Evolutionary conservation across 2,113 vertebrate species (phyloP), one percentile per base, ranked within the genome.

Genomic region (Melanocharis versteri): DNA sequence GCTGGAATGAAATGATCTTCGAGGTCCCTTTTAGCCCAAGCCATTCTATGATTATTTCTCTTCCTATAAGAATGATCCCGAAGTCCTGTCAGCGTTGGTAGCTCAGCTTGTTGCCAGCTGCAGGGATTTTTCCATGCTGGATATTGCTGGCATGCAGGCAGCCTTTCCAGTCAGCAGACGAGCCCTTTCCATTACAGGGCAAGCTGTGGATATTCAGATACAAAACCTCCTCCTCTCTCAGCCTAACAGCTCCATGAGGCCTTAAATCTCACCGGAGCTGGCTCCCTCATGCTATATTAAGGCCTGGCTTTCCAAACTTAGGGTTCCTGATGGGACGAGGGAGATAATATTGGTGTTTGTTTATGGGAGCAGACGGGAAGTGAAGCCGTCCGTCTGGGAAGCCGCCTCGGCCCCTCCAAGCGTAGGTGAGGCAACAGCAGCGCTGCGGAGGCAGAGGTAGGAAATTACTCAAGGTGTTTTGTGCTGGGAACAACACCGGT

Each of bases 21-120:
- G 1, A 62, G 35, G 15, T 70, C 8, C 18, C 42, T 37, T 83
- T 66, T 30, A 68, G 18, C 26, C 18, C 40, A 83, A 42, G 48
- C 35, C 40, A 20, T 23, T 69, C 31, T 37, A 4, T 48, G 18
- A 62, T 47, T 62, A 61, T 64, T 82, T 56, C 28, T 62, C 22
- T 56, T 3, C 0, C 50, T 72, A 17, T n/a, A 66, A 61, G 58
- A 73, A 15, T 2, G 3, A 62, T 19, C 15, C 30, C 27, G 26
- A 3, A 1, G 1, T 39, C 17, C 8, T 10, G 23, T 19, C 7
- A 2, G 9, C 28, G 8, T 37, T 62, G 35, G n/a, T 51, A 1
- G 2, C 57, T 91, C 61, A 83, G 35, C 42, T 76, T 50, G 57
- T 26, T 66, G 76, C 60, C 33, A 66, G 0, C 30, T 1, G 1